Percentiles rank a stretch among this genome's conserved stretches.
Evolutionary conservation across 2,888 invertebrate genomes (phyloP).

Genomic region (Venusia cambrica): DNA sequence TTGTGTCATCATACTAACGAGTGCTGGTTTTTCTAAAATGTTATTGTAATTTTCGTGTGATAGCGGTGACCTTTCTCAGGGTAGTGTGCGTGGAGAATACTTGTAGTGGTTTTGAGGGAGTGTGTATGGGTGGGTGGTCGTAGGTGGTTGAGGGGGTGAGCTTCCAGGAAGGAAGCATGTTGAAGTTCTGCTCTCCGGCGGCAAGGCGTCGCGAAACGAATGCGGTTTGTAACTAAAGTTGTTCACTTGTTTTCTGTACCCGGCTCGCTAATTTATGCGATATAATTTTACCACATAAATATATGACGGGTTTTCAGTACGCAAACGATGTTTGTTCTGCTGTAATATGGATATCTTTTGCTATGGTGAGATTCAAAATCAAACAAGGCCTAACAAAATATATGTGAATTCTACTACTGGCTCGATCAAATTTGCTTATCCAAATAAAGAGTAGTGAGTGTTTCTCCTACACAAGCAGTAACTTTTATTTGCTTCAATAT

Average conservation of each 20-base stretch:
- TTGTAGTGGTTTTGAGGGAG: slow-evolving; percentile 28
- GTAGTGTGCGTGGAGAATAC: slow-evolving; percentile 34
- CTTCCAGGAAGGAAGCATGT: slow-evolving; percentile 69
- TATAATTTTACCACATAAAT: slow-evolving; percentile 27
- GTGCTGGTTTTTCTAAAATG: slow-evolving; percentile 30
- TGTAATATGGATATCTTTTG: slow-evolving; percentile 5
- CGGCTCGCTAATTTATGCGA: slow-evolving; percentile 24
- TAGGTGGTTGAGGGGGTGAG: slow-evolving; percentile 36
- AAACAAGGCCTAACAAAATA: too few relatives aligned
- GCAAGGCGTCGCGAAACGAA: slow-evolving; percentile 75
- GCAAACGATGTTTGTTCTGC: slow-evolving; percentile 12
- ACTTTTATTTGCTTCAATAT: too few relatives aligned
- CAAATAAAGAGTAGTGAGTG: too few relatives aligned
- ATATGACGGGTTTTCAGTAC: slow-evolving; percentile 10
- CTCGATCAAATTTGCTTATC: too few relatives aligned
- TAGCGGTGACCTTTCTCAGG: slow-evolving; percentile 39
- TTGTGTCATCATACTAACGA: slow-evolving; percentile 35
- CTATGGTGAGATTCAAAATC: neutral
- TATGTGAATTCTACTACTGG: too few relatives aligned
- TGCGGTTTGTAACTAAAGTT: slow-evolving; percentile 62
- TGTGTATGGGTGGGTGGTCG: slow-evolving; percentile 36
- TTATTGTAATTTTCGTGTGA: slow-evolving; percentile 28
- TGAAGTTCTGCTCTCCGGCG: slow-evolving; percentile 83
- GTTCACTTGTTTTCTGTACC: slow-evolving; percentile 33
- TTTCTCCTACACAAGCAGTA: too few relatives aligned